Conservation (phyloP, 2,113 vertebrate genomes). For the Platanista minor region DNA sequence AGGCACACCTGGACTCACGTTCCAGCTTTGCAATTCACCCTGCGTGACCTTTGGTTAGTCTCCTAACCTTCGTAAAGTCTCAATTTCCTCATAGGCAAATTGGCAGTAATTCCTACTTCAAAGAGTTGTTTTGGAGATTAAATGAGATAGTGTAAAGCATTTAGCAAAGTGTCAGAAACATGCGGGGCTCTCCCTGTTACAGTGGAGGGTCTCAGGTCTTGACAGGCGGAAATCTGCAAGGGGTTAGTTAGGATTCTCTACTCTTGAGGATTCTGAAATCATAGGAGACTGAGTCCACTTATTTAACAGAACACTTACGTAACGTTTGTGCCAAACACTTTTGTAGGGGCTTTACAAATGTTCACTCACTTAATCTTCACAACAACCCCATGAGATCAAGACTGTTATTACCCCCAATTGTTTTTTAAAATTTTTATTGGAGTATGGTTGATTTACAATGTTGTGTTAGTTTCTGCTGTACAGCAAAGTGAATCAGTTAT, state of each 20-base stretch:
- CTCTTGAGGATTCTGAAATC: not conserved
- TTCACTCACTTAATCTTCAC: not conserved
- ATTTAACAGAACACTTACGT: not conserved
- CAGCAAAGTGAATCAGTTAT: not conserved
- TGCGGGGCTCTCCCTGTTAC: not conserved
- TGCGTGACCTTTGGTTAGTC: not conserved
- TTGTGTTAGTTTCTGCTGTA: not conserved
- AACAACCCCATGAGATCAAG: not conserved
- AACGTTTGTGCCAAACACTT: not conserved
- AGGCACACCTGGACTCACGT: not conserved
- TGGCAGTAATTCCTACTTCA: not conserved
- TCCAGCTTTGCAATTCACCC: not conserved
- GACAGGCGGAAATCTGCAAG: not conserved
- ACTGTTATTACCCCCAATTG: not conserved
- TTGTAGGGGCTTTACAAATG: not conserved
- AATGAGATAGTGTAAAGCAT: slow-evolving; percentile 2
- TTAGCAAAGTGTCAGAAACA: not conserved
- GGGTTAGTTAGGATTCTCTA: not conserved
- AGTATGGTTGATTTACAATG: not conserved
- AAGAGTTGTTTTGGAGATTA: slow-evolving; percentile 18
- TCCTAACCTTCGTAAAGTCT: not conserved
- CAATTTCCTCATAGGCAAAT: not conserved
- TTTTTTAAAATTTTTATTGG: not conserved
- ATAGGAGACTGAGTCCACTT: not conserved
- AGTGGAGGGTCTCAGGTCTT: not conserved